These are phyloP conservation scores for Antigone vipio DNA, from an alignment of 2,113 vertebrate genomes.

Conservation along the genomic window DNA sequence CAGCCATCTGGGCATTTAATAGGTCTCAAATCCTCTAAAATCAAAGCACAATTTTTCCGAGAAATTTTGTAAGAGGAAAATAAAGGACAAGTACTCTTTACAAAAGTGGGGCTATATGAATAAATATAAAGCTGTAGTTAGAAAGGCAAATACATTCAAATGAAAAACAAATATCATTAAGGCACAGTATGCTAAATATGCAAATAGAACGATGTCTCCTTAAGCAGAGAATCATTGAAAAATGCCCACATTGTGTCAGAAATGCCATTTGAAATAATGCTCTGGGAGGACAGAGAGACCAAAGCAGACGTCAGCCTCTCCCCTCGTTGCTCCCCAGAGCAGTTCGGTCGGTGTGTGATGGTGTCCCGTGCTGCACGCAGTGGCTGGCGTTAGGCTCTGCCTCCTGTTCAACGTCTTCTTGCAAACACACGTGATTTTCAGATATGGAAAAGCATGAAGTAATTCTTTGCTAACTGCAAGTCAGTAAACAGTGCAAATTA, in stretches of 20 bases:
- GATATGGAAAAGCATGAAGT: background rate
- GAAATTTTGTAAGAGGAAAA: background rate
- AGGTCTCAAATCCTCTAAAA: constrained; percentile 40
- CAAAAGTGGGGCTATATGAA: background rate
- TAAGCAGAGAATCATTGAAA: background rate
- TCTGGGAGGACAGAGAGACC: background rate
- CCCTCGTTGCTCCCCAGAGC: background rate
- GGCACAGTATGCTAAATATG: background rate
- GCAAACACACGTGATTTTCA: background rate
- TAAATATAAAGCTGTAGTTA: background rate
- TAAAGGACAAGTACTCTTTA: background rate
- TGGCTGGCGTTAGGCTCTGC: background rate
- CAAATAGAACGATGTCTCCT: background rate
- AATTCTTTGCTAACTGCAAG: background rate
- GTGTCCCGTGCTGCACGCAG: accelerated
- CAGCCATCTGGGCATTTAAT: constrained; percentile 81
- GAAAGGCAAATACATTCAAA: background rate
- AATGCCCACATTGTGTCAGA: background rate
- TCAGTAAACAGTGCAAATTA: background rate
- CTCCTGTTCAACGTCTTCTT: background rate
- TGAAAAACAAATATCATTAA: background rate
- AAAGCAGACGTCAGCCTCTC: background rate
- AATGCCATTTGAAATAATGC: background rate
- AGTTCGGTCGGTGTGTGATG: accelerated
- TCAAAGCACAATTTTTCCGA: background rate